Conservation (phyloP, 2,113 vertebrate species). For the Hippocampus comes region DNA sequence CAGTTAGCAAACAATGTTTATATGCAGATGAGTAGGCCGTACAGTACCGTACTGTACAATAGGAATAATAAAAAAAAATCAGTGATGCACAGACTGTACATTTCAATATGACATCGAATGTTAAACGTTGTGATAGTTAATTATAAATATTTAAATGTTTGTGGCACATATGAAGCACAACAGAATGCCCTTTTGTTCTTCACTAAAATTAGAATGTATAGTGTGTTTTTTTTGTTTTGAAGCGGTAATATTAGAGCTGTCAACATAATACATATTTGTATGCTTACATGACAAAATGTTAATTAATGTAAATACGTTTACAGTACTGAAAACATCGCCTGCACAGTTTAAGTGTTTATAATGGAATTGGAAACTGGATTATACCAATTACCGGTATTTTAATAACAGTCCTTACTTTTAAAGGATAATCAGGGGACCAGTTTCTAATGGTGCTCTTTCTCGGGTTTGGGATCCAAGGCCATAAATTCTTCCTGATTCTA, state of each 20-base stretch:
- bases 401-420: slow-evolving; percentile 73
- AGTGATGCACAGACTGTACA: too few species aligned
- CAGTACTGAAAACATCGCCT: background rate
- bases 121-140: background rate
- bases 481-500: slow-evolving; percentile 89
- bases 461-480: slow-evolving; percentile 92
- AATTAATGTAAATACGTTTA: background rate
- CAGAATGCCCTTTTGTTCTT: too few species aligned
- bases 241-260: background rate
- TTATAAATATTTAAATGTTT: background rate
- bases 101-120: too few species aligned
- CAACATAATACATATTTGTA: background rate
- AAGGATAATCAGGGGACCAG: slow-evolving; percentile 88
- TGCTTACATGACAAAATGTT: background rate
- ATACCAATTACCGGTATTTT: background rate
- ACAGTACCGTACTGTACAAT: too few species aligned
- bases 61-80: too few species aligned
- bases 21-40: too few species aligned
- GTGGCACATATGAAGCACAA: background rate
- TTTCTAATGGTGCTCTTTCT: slow-evolving; percentile 89
- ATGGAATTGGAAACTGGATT: background rate
- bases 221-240: background rate
- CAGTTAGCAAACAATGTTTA: too few species aligned
- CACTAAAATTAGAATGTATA: background rate
- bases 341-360: background rate